Evolutionary conservation across 2,113 vertebrate species (phyloP).

Genomic region (Syrrhaptes paradoxus): DNA sequence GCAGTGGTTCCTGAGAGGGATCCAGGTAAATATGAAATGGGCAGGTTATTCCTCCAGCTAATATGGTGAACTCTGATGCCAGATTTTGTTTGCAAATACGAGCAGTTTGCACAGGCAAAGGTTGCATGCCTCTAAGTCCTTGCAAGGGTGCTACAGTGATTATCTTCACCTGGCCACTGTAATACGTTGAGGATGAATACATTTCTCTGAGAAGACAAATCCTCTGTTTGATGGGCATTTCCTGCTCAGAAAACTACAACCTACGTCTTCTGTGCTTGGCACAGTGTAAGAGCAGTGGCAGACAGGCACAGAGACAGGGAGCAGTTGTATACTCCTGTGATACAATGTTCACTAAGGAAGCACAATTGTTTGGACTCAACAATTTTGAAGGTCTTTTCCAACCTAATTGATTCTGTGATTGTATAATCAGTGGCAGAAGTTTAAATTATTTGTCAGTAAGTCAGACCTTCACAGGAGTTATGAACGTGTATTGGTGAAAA

Average conservation of each 20-base stretch:
- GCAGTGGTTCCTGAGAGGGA: not conserved
- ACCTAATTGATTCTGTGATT: too few species aligned
- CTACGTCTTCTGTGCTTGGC: not conserved
- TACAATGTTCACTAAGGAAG: not conserved
- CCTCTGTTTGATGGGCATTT: not conserved
- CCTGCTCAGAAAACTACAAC: not conserved
- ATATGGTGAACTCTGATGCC: not conserved
- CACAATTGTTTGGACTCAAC: not conserved
- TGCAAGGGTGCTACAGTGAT: not conserved
- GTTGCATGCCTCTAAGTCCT: not conserved
- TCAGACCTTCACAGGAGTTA: not conserved
- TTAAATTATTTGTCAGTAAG: not conserved
- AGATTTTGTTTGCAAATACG: not conserved
- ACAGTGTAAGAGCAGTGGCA: not conserved
- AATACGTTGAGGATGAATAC: not conserved
- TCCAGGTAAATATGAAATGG: not conserved
- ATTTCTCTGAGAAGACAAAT: not conserved
- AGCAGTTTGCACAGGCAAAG: not conserved
- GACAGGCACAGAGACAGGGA: not conserved
- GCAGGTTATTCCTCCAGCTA: not conserved
- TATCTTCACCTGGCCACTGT: not conserved
- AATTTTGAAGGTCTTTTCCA: too few species aligned
- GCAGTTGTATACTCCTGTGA: not conserved
- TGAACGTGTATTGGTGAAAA: not conserved
- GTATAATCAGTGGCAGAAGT: not conserved